These are phyloP conservation scores for Cynopterus sphinx DNA, from an alignment of 2,797 vertebrate genomes.

Conservation along the genomic window DNA sequence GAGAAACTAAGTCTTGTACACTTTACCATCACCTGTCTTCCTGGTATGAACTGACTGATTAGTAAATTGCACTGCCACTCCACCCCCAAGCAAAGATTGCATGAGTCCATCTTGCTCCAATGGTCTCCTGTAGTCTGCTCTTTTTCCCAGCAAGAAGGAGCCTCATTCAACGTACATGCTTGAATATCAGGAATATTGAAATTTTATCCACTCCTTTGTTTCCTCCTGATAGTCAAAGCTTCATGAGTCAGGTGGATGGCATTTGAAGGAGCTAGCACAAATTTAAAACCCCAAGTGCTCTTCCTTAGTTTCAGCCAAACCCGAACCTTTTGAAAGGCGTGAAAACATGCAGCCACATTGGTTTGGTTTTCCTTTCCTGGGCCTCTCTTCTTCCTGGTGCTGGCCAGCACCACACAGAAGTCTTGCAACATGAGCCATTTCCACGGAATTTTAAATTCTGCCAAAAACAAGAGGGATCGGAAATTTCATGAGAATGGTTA, in stretches of 20 bases:
- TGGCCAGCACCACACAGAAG: constrained; percentile 71
- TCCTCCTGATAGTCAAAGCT: constrained; percentile 59
- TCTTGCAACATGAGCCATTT: constrained; percentile 75
- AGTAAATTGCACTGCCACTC: not conserved
- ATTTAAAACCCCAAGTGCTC: constrained; percentile 67
- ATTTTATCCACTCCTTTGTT: constrained; percentile 40
- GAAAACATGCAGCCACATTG: constrained; percentile 72
- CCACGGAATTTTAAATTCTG: constrained; percentile 74
- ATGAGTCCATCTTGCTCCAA: not conserved
- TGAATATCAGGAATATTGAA: constrained; percentile 44
- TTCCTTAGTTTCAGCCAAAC: constrained; percentile 65
- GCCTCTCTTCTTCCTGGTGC: constrained; percentile 44
- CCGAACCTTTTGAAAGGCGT: constrained; percentile 78
- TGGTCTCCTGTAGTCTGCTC: not conserved
- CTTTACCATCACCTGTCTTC: not conserved
- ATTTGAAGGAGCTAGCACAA: constrained; percentile 70
- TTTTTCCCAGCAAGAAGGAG: constrained; percentile 4
- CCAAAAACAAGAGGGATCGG: constrained; percentile 74
- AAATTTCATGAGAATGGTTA: constrained; percentile 77
- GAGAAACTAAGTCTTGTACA: not conserved
- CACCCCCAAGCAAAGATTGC: not conserved
- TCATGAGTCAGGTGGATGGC: constrained; percentile 76
- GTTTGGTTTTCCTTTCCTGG: constrained; percentile 51
- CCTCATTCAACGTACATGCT: not conserved
- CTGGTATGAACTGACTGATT: too few relatives aligned